A percentile compares a stretch with the other conserved stretches of the same genome.
These are phyloP conservation scores for Mizuhopecten yessoensis DNA, from an alignment of 1,140 invertebrate species.

Conservation along the genomic window DNA sequence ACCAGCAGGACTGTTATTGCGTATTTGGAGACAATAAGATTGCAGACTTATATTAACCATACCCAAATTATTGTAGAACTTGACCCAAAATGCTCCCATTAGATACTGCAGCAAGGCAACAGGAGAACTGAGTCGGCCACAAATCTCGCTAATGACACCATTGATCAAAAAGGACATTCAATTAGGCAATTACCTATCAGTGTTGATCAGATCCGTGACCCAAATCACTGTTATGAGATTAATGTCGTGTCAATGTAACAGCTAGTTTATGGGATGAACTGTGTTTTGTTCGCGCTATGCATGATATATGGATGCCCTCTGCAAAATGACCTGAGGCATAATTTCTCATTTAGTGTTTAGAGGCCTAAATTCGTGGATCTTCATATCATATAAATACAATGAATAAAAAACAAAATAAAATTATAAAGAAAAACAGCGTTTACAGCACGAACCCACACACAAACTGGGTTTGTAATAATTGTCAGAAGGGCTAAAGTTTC, in stretches of 20 bases:
- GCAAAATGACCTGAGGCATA: too few relatives aligned
- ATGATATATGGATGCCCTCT: too few relatives aligned
- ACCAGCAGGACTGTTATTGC: background rate
- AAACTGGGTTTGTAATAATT: too few relatives aligned
- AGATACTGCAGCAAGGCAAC: background rate
- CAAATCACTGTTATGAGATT: background rate
- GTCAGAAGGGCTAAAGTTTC: too few relatives aligned
- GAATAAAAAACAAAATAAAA: too few relatives aligned
- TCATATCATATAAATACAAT: too few relatives aligned
- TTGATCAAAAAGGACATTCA: background rate
- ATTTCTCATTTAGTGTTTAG: too few relatives aligned
- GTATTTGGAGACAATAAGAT: background rate
- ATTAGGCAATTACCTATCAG: conserved; percentile 4
- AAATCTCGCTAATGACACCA: background rate
- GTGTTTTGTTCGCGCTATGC: too few relatives aligned
- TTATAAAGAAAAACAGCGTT: too few relatives aligned
- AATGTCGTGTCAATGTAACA: background rate
- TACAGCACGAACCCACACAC: too few relatives aligned
- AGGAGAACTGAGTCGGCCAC: background rate
- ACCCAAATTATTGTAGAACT: background rate
- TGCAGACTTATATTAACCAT: background rate
- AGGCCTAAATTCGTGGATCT: too few relatives aligned
- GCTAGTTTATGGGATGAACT: background rate
- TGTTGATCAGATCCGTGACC: background rate
- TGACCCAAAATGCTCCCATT: background rate